These are phyloP conservation scores for Characodon lateralis DNA, from an alignment of 2,797 vertebrate species.

Conservation along the genomic window DNA sequence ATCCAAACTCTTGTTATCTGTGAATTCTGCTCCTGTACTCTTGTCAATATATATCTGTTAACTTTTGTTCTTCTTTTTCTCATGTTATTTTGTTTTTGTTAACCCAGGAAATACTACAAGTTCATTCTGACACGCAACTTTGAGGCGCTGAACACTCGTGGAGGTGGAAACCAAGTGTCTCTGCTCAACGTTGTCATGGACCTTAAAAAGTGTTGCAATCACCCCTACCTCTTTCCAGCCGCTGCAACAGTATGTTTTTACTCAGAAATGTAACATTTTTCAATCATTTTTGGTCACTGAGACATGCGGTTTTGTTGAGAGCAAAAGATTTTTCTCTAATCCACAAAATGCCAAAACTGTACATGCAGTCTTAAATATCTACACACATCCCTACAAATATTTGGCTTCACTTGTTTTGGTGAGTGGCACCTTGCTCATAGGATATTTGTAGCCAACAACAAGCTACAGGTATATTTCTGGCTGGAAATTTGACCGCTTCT, in stretches of 20 bases:
- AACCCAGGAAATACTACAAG: slow-evolving; percentile 95
- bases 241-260: slow-evolving; percentile 88
- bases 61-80: not conserved
- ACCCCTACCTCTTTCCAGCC: slow-evolving; percentile 97
- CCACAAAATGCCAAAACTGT: too few relatives aligned
- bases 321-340: too few relatives aligned
- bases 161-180: slow-evolving; percentile 97
- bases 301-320: not conserved
- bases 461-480: too few relatives aligned
- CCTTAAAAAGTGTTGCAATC: slow-evolving; percentile 98
- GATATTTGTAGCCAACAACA: too few relatives aligned
- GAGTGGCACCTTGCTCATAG: too few relatives aligned
- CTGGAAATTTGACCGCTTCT: too few relatives aligned
- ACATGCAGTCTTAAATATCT: too few relatives aligned
- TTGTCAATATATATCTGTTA: not conserved
- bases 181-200: slow-evolving; percentile 99
- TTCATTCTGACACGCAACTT: slow-evolving; percentile 98
- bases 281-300: not conserved
- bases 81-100: slow-evolving; percentile 16
- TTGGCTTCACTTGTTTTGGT: too few relatives aligned
- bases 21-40: not conserved
- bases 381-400: too few relatives aligned
- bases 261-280: not conserved
- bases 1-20: not conserved
- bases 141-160: slow-evolving; percentile 95